Base-by-base conservation (phyloP, 2,888 invertebrate genomes). In the Drosophila paramelanica region DNA sequence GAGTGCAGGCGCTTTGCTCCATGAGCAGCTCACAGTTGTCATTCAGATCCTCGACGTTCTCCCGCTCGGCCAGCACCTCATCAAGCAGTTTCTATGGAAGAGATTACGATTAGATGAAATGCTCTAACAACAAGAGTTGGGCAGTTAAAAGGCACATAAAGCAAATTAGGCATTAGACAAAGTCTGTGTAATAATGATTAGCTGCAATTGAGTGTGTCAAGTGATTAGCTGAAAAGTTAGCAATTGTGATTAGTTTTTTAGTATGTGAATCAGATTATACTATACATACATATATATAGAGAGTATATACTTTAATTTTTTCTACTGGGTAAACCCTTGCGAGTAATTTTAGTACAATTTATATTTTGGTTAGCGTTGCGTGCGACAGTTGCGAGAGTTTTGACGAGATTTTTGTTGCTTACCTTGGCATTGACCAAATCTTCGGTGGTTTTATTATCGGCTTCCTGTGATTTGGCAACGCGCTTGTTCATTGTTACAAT, bases 21-120 rank as follows among this genome's bases (percentile, higher is more conserved):
- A 97, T 96, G 0, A 98, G 93, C 51, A 95, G 94, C 92, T 98
- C 98, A 90, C 97, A 98, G 81, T 96, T 94, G 89, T 98, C 98
- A 86, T 96, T 97, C 0, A 98, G 93, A 90, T 96, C 96, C 93
- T 98, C 97, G 74, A 98, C 93, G 17, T 95, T 94, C 25, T 95
- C 94, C 91, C 97, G 97, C 81, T 96, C 95, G 27, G 94, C 94
- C 52, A 95, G 91, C 1, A 97, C 96, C 92, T 97, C 96, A 14
- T 95, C 94, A 23, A 97, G 93, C 5, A 98, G 93, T 89, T 94
- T 94, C 94, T 91, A 59, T 3, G 38, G 49, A n/a, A 38, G 50
- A 23, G 52, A 6, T 7, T 0, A 3, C 39, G 5, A 49, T 79
- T 67, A 72, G 38, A 72, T 11, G 39, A 58, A 41, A 6, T 41